Evolutionary conservation across 2,888 invertebrate genomes (phyloP).

Genomic region (Mythimna pallens): DNA sequence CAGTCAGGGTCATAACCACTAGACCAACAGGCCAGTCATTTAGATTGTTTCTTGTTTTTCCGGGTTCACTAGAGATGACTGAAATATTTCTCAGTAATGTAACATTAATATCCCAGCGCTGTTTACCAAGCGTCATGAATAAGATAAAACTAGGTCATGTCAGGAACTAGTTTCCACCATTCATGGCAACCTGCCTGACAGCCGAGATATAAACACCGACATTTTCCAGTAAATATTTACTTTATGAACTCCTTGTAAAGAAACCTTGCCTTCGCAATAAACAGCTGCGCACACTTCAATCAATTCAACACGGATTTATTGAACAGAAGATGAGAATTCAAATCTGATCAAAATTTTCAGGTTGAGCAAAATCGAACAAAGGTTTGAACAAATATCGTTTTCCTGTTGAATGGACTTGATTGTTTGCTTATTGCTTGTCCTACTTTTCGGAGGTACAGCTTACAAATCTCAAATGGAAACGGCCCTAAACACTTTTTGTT

Average conservation of each 20-base stretch:
- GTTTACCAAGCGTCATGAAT: conserved; percentile 56
- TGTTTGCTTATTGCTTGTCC: conserved; percentile 35
- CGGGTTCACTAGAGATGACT: background rate
- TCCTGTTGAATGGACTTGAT: conserved; percentile 7
- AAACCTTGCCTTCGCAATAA: conserved; percentile 28
- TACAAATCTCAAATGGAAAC: conserved; percentile 33
- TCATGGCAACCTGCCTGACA: conserved; percentile 39
- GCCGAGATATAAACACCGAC: conserved; percentile 20
- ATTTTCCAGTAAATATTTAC: conserved; percentile 45
- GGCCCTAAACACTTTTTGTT: conserved; percentile 40
- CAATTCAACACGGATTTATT: conserved; percentile 32
- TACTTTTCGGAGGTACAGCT: conserved; percentile 11
- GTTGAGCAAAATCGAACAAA: conserved; percentile 34
- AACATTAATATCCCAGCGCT: conserved; percentile 33
- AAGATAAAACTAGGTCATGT: conserved; percentile 57
- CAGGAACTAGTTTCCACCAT: conserved; percentile 51
- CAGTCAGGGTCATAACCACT: too few relatives aligned
- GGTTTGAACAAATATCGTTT: conserved; percentile 22
- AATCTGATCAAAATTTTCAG: conserved; percentile 2
- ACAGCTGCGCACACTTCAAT: conserved; percentile 5
- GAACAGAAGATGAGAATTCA: conserved; percentile 8
- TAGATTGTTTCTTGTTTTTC: background rate
- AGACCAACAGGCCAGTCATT: too few relatives aligned
- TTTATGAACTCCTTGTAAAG: conserved; percentile 20
- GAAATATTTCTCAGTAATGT: conserved; percentile 20